Evolutionary conservation across 1,140 invertebrate species (phyloP).

Genomic region (Drusus annulatus): DNA sequence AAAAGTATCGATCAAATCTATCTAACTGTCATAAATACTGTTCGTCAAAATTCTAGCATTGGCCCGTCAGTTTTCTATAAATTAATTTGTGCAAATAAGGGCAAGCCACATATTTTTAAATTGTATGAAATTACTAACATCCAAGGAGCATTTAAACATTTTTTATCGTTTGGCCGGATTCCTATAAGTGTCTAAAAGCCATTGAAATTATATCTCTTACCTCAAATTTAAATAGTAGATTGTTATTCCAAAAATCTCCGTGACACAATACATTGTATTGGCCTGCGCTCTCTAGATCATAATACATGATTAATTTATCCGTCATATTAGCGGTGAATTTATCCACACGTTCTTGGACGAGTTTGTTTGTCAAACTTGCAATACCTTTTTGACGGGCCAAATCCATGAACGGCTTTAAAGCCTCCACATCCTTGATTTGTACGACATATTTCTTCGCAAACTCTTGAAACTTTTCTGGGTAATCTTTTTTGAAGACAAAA

Average conservation of each 20-base stretch:
- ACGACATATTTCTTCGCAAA: background rate
- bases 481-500: slow-evolving; percentile 67
- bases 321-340: slow-evolving; percentile 45
- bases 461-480: slow-evolving; percentile 61
- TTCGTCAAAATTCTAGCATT: too few relatives aligned
- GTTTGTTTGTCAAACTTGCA: background rate
- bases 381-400: slow-evolving; percentile 14
- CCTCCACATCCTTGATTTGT: background rate
- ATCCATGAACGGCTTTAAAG: background rate
- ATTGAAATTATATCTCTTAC: slow-evolving; percentile 28
- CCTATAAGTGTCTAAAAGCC: too few relatives aligned
- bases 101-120: too few relatives aligned
- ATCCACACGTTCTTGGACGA: slow-evolving; percentile 34
- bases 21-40: too few relatives aligned
- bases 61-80: too few relatives aligned
- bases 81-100: too few relatives aligned
- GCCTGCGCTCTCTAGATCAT: slow-evolving; percentile 53
- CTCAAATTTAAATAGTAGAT: slow-evolving; percentile 70
- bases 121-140: too few relatives aligned
- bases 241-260: slow-evolving; percentile 74
- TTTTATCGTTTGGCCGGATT: too few relatives aligned
- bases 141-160: too few relatives aligned
- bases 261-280: slow-evolving; percentile 69
- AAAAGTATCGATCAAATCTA: too few relatives aligned
- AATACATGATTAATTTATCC: too few relatives aligned